Conservation (phyloP, 2,797 vertebrate species). For the Numenius phaeopus region DNA sequence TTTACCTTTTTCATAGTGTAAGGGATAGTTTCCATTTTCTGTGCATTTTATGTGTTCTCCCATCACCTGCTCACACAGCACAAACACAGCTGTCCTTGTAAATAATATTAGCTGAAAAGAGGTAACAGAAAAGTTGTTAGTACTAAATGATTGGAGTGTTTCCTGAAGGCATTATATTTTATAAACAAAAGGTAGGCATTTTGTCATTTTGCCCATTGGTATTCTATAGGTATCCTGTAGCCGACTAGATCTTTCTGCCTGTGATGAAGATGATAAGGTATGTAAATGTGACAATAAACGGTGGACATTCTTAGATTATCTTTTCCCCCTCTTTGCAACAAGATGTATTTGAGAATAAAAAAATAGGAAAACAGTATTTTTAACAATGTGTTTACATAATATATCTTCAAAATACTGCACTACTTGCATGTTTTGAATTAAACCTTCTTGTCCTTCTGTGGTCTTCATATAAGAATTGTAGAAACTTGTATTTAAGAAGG, state of each 20-base stretch:
- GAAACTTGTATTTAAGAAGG: background rate
- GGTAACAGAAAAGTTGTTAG: background rate
- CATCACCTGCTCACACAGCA: background rate
- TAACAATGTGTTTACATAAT: background rate
- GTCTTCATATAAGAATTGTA: background rate
- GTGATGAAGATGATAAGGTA: slow-evolving; percentile 91
- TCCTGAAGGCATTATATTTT: background rate
- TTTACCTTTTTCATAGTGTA: background rate
- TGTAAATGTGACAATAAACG: background rate
- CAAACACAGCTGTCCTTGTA: background rate
- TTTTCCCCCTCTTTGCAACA: background rate
- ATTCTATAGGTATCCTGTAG: slow-evolving; percentile 88
- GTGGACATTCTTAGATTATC: background rate
- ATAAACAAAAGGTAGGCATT: background rate
- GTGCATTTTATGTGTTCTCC: background rate
- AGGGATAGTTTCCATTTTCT: background rate
- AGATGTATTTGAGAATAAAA: background rate
- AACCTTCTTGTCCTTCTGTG: background rate
- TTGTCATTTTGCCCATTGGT: background rate
- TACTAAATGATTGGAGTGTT: background rate
- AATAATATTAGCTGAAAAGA: background rate
- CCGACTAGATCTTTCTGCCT: slow-evolving; percentile 88
- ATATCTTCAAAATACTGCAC: background rate
- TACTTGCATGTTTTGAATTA: background rate
- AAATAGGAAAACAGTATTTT: background rate